A percentile compares a stretch with the other conserved stretches of the same genome.
Conservation (phyloP, 2,797 vertebrate genomes). For the Characodon lateralis region DNA sequence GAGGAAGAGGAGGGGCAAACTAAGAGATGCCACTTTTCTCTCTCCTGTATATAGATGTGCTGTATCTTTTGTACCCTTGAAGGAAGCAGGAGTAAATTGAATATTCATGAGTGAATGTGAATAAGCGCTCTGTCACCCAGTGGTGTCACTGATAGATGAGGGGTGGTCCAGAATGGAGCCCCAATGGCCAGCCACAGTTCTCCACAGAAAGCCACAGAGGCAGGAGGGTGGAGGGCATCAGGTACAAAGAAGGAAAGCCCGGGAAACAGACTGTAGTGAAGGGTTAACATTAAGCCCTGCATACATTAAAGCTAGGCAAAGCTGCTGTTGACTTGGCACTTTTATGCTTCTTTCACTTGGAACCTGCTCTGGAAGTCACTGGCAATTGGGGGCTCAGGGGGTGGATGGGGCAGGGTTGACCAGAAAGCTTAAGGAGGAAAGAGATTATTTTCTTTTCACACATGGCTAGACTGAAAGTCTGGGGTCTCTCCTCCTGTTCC, state of each 20-base stretch:
- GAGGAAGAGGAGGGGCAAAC: constrained; percentile 26
- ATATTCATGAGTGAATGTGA: constrained; percentile 89
- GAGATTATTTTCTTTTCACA: constrained; percentile 50
- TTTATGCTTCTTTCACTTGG: constrained; percentile 42
- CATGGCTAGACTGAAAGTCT: constrained; percentile 44
- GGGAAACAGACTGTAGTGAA: constrained; percentile 38
- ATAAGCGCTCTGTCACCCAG: constrained; percentile 88
- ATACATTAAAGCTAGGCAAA: constrained; percentile 31
- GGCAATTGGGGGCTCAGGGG: constrained; percentile 21
- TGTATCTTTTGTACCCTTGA: constrained; percentile 78
- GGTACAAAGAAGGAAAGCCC: constrained; percentile 37
- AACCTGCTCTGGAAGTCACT: constrained; percentile 52
- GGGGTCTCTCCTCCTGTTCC: constrained; percentile 52
- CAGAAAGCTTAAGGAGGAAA: constrained; percentile 25
- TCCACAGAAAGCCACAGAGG: constrained; percentile 65
- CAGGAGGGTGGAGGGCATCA: constrained; percentile 44
- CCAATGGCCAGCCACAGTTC: constrained; percentile 62
- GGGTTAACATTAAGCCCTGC: constrained; percentile 34
- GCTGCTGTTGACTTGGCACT: constrained; percentile 54
- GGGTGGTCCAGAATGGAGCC: constrained; percentile 72
- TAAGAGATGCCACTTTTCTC: constrained; percentile 52
- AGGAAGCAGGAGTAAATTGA: constrained; percentile 84
- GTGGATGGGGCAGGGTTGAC: constrained; percentile 15
- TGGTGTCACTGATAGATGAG: constrained; percentile 90
- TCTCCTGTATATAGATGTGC: constrained; percentile 67